Conservation (phyloP, 2,888 invertebrate species). For the Hirtodrosophila confusa region DNA sequence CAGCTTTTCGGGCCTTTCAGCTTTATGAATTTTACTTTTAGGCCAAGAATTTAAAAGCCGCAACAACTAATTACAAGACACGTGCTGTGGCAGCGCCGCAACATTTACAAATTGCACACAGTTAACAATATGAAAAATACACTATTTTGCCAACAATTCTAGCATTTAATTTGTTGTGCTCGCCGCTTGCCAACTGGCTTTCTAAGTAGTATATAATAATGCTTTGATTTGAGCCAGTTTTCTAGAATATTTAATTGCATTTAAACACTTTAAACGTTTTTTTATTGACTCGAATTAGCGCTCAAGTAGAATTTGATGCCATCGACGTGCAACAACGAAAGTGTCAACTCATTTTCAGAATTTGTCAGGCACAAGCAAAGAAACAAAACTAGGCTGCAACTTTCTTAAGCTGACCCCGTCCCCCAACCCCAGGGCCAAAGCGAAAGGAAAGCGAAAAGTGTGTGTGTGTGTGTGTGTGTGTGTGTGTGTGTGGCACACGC, state of each 20-base stretch:
- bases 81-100: slow-evolving; percentile 48
- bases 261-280: slow-evolving; percentile 58
- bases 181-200: slow-evolving; percentile 47
- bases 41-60: slow-evolving; percentile 58
- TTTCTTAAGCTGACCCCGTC: slow-evolving; percentile 47
- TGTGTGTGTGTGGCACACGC: slow-evolving; percentile 54
- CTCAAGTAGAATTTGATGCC: slow-evolving; percentile 76
- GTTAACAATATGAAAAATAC: slow-evolving; percentile 45
- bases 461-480: slow-evolving; percentile 48
- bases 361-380: slow-evolving; percentile 16
- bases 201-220: slow-evolving; percentile 47
- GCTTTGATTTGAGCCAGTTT: slow-evolving; percentile 65
- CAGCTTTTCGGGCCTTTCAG: slow-evolving; percentile 60
- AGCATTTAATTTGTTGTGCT: slow-evolving; percentile 55
- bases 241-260: slow-evolving; percentile 64
- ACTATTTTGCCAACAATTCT: slow-evolving; percentile 45
- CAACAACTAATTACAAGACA: slow-evolving; percentile 53
- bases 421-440: slow-evolving; percentile 28
- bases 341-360: slow-evolving; percentile 54
- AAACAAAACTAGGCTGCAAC: slow-evolving; percentile 48
- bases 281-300: slow-evolving; percentile 71
- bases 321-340: slow-evolving; percentile 50
- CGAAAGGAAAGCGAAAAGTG: slow-evolving; percentile 68
- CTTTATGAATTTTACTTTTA: slow-evolving; percentile 68
- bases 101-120: slow-evolving; percentile 48